Evolutionary conservation across 2,797 vertebrate species (phyloP).

Genomic region (Gymnodraco acuticeps): DNA sequence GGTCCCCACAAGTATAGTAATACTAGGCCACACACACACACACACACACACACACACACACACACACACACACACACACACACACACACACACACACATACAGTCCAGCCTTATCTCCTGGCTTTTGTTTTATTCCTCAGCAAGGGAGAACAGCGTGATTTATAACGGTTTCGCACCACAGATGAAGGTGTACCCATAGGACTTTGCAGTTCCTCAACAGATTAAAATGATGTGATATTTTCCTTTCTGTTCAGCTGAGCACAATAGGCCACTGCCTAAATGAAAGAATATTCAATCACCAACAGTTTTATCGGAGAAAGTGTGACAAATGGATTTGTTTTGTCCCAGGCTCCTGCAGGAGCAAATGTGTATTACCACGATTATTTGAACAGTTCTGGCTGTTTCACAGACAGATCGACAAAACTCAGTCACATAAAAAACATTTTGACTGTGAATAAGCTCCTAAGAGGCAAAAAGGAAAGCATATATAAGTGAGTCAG

Average conservation of each 20-base stretch:
- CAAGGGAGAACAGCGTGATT: constrained; percentile 51
- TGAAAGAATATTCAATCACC: constrained; percentile 60
- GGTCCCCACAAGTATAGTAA: too few species aligned
- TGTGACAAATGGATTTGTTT: constrained; percentile 53
- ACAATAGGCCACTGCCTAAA: constrained; percentile 39
- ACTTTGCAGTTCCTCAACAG: constrained; percentile 50
- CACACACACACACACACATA: constrained; percentile 19
- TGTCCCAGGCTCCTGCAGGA: constrained; percentile 18
- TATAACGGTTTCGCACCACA: constrained; percentile 43
- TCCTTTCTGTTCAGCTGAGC: constrained; percentile 36
- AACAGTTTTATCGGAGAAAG: constrained; percentile 51
- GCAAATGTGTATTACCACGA: not conserved
- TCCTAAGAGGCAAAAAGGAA: not conserved
- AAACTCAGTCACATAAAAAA: not conserved
- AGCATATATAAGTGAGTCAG: not conserved
- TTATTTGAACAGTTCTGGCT: not conserved
- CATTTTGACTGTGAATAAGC: not conserved
- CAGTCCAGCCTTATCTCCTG: constrained; percentile 65
- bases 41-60: constrained; percentile 27
- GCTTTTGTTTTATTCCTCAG: constrained; percentile 42
- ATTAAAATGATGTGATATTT: constrained; percentile 60
- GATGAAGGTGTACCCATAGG: constrained; percentile 50
- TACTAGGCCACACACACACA: not conserved
- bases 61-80: constrained; percentile 26
- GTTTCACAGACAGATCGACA: not conserved